A percentile compares a stretch with the other conserved stretches of the same genome.
Conservation (phyloP, 1,140 invertebrate species). For the Agrypnia vestita region DNA sequence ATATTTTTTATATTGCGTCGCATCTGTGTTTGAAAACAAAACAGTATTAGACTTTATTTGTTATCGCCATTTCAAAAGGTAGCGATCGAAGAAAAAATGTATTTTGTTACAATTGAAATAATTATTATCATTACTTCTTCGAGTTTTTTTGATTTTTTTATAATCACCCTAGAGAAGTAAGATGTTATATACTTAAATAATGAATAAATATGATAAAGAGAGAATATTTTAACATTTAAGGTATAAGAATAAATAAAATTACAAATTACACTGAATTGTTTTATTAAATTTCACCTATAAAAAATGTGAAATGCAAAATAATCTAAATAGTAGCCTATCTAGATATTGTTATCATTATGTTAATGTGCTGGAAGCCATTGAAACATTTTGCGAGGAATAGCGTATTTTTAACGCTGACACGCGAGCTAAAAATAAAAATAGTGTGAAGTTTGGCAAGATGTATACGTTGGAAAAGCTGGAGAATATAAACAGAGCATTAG, state of each 20-base stretch:
- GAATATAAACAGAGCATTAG: no score
- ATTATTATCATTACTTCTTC: constrained; percentile 32
- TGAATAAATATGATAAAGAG: constrained; percentile 57
- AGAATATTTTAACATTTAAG: constrained; percentile 61
- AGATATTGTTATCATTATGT: no score
- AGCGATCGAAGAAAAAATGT: constrained; percentile 10
- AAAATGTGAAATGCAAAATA: no score
- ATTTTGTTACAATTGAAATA: constrained; percentile 26
- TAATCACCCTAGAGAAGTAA: constrained; percentile 52
- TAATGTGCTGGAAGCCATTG: no score
- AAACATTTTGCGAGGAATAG: no score
- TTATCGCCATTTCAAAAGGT: background rate
- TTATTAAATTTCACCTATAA: background rate
- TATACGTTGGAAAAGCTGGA: no score
- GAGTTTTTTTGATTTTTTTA: constrained; percentile 39
- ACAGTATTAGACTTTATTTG: background rate
- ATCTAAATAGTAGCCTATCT: no score
- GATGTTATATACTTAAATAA: constrained; percentile 59
- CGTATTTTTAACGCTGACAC: no score
- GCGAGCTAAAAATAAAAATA: no score
- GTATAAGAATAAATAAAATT: constrained; percentile 57
- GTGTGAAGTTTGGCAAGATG: no score
- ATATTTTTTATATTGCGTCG: no score
- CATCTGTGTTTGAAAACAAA: background rate
- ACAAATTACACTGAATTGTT: constrained; percentile 35